Base-by-base conservation (phyloP, 2,797 vertebrate genomes). In the Menidia menidia region DNA sequence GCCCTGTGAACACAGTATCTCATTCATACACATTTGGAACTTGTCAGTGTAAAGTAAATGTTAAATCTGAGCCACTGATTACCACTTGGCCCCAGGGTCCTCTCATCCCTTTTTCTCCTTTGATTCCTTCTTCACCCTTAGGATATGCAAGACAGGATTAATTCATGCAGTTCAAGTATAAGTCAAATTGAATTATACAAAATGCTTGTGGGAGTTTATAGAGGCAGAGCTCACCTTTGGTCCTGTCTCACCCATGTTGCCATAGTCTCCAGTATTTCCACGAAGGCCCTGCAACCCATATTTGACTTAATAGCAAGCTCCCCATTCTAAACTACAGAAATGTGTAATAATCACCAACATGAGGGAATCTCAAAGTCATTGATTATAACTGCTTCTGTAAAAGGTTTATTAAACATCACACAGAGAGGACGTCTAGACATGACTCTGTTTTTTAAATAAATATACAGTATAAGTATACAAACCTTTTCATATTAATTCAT, bases 31-130 rank as follows among this genome's bases (percentile, higher is more conserved):
- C 30, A 82, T 45, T 16, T 55, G 8, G 39, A 52, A 56, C 32
- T 30, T 75, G 11, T 66, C 44, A 73, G 6, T 43, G 9, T 45
- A 61, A 68, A 78, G 42, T 63, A 63, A 56, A 55, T 25, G 3
- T 64, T 59, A 3, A 59, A 62, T 68, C 8, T 50, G 52, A 69
- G 64, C 53, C 59, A 78, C 76, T 10, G 60, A 68, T 89, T 91
- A 94, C 94, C 91, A 78, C 73, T 79, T 79, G 88, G 77, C 93
- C 89, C 73, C 68, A 53, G 47, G 89, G 80, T 77, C 89, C 95
- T 89, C 87, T 93, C 85, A 84, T 87, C 85, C 90, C 90, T 79
- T 94, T 94, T 68, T 95, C 90, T 64, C 92, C 92, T 92, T 93
- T 92, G 83, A 93, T 89, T 80, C 89, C 89, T 14, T 72, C 4